Percentiles rank a stretch among this genome's conserved stretches.
Conservation (phyloP, 2,113 vertebrate species). For the Hyperoodon ampullatus region DNA sequence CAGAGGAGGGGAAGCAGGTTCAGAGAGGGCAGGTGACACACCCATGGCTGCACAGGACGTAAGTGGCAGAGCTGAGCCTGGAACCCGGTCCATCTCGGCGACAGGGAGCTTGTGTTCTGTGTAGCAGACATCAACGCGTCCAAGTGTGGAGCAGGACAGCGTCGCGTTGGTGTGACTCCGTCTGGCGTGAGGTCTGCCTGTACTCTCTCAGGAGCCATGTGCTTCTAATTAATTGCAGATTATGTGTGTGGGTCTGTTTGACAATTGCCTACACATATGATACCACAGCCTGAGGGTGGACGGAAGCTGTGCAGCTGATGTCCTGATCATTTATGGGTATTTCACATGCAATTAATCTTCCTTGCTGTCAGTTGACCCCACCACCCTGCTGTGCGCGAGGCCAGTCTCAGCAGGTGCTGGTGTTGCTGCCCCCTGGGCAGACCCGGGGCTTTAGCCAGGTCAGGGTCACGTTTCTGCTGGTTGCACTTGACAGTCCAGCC, state of each 20-base stretch:
- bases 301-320: not conserved
- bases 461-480: not conserved
- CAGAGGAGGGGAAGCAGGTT: not conserved
- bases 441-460: not conserved
- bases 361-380: not conserved
- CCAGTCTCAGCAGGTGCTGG: not conserved
- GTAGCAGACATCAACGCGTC: not conserved
- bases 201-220: not conserved
- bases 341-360: constrained; percentile 48
- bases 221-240: constrained; percentile 48
- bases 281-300: constrained; percentile 31
- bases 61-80: not conserved
- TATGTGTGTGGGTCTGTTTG: not conserved
- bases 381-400: not conserved
- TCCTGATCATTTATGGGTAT: constrained; percentile 52
- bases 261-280: not conserved
- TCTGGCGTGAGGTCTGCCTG: not conserved
- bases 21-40: not conserved
- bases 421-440: too few species aligned
- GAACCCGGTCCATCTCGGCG: not conserved
- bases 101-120: fast-evolving
- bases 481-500: not conserved
- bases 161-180: fast-evolving
- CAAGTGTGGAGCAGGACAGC: not conserved
- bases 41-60: not conserved